Conservation (phyloP, 2,797 vertebrate species). For the Potorous gilbertii region DNA sequence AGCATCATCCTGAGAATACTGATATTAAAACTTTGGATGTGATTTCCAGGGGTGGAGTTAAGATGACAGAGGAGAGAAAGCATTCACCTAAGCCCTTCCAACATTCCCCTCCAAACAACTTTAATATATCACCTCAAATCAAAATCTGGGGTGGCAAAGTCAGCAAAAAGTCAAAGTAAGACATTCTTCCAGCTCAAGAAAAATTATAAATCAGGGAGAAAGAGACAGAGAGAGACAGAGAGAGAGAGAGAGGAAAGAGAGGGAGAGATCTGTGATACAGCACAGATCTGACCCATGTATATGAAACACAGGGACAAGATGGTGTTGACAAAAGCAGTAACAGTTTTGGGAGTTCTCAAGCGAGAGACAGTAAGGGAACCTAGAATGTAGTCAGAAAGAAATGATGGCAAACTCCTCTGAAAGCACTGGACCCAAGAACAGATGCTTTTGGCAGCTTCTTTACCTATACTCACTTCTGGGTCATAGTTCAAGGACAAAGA, state of each 20-base stretch:
- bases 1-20: background rate
- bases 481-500: background rate
- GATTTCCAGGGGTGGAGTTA: background rate
- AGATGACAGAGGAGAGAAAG: background rate
- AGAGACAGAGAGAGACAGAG: background rate
- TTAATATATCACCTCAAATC: no score
- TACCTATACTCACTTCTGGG: background rate
- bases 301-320: background rate
- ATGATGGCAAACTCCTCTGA: background rate
- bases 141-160: no score
- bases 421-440: no score
- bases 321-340: no score
- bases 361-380: no score
- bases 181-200: background rate
- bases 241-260: no score
- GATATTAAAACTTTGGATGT: background rate
- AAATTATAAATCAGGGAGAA: background rate
- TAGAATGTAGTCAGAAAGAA: background rate
- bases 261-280: background rate
- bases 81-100: background rate
- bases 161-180: no score
- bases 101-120: no score
- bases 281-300: background rate
- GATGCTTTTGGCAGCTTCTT: no score
- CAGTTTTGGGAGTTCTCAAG: no score